phyloP scores from a whole-genome alignment of 2,888 invertebrate species.

The Apeira syringaria region DNA sequence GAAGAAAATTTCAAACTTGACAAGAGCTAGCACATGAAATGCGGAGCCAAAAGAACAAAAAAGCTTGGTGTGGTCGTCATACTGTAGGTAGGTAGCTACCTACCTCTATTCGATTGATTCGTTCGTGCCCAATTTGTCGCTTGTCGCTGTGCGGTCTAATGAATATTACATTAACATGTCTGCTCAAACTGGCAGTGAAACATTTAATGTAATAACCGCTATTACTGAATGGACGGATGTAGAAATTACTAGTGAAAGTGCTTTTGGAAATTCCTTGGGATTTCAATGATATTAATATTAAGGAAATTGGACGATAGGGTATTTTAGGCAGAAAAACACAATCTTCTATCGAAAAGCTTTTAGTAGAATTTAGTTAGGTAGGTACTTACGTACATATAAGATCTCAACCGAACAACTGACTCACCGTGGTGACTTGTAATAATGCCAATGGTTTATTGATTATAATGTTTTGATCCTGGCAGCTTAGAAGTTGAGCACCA shows the following conservation, averaged over 20 bases:
- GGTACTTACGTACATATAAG: too few species aligned
- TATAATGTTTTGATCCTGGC: too few species aligned
- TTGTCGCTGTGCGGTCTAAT: slow-evolving; percentile 62
- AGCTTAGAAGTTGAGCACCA: too few species aligned
- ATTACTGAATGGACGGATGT: slow-evolving; percentile 22
- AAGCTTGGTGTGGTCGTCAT: too few species aligned
- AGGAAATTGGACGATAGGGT: slow-evolving; percentile 20
- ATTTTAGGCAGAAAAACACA: too few species aligned
- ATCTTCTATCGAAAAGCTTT: too few species aligned
- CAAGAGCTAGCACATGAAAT: neutral
- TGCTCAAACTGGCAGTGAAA: slow-evolving; percentile 41
- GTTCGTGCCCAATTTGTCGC: slow-evolving; percentile 72
- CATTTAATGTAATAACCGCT: slow-evolving; percentile 36
- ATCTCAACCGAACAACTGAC: too few species aligned
- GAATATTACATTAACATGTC: slow-evolving; percentile 59
- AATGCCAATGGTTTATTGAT: too few species aligned
- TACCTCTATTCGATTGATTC: slow-evolving; percentile 51
- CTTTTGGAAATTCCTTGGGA: slow-evolving; percentile 2
- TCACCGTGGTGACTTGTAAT: too few species aligned
- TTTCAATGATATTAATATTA: neutral
- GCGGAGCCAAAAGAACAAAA: too few species aligned
- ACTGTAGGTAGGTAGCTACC: neutral
- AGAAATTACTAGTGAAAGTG: slow-evolving; percentile 29
- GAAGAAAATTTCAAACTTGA: neutral
- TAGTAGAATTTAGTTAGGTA: too few species aligned